phyloP scores from a whole-genome alignment of 2,888 invertebrate genomes.

The Leptodirus hochenwartii region DNA sequence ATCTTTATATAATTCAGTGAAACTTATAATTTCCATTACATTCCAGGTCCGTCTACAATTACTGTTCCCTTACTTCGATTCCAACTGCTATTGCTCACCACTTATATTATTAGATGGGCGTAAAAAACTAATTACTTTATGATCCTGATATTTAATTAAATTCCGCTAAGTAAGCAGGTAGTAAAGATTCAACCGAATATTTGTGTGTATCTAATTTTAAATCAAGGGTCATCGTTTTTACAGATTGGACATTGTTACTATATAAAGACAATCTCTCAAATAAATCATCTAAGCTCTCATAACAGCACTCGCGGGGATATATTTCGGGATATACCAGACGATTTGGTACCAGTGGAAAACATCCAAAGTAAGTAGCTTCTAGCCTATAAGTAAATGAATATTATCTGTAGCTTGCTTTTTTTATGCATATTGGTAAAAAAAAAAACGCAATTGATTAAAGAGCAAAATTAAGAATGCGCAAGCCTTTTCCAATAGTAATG shows the following conservation, averaged over 20 bases:
- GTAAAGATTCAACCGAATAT: conserved; percentile 20
- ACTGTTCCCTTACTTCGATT: too few relatives aligned
- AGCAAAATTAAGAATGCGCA: too few relatives aligned
- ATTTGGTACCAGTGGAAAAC: conserved; percentile 50
- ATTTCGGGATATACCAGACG: conserved; percentile 54
- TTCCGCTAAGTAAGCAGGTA: conserved; percentile 15
- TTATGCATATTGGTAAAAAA: background rate
- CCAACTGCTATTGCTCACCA: too few relatives aligned
- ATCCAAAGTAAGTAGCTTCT: conserved; percentile 50
- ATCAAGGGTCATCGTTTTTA: conserved; percentile 21
- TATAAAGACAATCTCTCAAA: conserved; percentile 33
- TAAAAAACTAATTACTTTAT: too few relatives aligned
- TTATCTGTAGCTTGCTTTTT: conserved; percentile 5
- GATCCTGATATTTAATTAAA: too few relatives aligned
- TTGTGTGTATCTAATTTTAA: conserved; percentile 26
- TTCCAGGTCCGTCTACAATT: too few relatives aligned
- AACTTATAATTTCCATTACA: too few relatives aligned
- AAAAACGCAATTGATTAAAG: too few relatives aligned
- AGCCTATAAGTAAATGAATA: conserved; percentile 28
- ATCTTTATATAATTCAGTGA: too few relatives aligned
- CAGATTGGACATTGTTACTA: conserved; percentile 29
- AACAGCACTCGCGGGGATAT: conserved; percentile 41
- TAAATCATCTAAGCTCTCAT: conserved; percentile 36
- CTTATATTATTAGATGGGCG: too few relatives aligned
- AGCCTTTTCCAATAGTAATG: too few relatives aligned